These are phyloP conservation scores for Tenebrio molitor DNA, from an alignment of 1,140 invertebrate species.

Conservation along the genomic window DNA sequence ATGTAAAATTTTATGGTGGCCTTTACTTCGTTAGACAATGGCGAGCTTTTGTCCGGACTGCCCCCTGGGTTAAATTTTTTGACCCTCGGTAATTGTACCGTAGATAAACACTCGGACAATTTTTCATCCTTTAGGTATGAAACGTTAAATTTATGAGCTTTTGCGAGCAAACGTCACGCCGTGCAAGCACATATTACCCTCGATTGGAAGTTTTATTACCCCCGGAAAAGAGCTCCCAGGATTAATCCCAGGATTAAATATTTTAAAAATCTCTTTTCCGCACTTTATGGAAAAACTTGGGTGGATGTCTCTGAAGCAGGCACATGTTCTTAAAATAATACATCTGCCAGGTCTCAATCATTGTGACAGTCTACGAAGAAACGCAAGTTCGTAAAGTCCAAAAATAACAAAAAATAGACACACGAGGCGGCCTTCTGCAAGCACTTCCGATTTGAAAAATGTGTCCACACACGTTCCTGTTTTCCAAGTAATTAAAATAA, in stretches of 20 bases:
- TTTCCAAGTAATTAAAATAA: conserved; percentile 59
- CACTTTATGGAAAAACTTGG: not conserved
- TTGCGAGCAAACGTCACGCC: too few relatives aligned
- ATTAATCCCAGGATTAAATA: too few relatives aligned
- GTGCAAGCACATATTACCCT: too few relatives aligned
- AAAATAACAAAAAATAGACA: conserved; percentile 65
- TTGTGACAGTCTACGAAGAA: conserved; percentile 61
- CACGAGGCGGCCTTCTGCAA: conserved; percentile 49
- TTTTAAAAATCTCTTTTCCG: too few relatives aligned
- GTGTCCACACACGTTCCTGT: conserved; percentile 58
- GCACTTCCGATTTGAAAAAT: conserved; percentile 61
- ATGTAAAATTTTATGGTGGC: conserved; percentile 62
- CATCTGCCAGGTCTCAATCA: conserved; percentile 66
- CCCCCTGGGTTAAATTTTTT: conserved; percentile 65
- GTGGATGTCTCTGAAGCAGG: conserved; percentile 39
- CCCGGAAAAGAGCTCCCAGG: too few relatives aligned
- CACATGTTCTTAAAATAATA: conserved; percentile 66
- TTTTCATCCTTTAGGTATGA: conserved; percentile 63
- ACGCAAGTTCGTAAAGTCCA: conserved; percentile 57
- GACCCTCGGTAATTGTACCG: conserved; percentile 64
- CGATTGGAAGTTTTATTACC: too few relatives aligned
- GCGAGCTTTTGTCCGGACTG: conserved; percentile 56
- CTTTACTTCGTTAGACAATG: conserved; percentile 50
- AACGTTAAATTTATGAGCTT: conserved; percentile 13
- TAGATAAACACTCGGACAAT: conserved; percentile 64